A percentile compares a stretch with the other conserved stretches of the same genome.
These are phyloP conservation scores for Macroglossus sobrinus DNA, from an alignment of 2,113 vertebrate genomes.

Conservation along the genomic window DNA sequence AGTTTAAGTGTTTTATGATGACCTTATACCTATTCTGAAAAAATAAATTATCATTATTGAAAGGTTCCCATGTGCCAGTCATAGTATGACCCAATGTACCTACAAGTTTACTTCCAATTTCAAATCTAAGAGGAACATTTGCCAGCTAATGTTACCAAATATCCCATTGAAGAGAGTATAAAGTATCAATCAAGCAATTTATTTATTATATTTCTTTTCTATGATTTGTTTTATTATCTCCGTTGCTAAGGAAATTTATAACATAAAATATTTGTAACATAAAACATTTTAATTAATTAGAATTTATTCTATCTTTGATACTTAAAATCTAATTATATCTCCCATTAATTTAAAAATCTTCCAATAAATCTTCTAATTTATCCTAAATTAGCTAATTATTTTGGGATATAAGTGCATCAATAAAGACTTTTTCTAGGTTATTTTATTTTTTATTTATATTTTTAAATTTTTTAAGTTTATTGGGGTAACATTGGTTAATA, in stretches of 20 bases:
- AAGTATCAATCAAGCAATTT: neutral
- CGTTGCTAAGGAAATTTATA: slow-evolving; percentile 16
- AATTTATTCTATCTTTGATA: neutral
- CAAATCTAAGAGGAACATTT: neutral
- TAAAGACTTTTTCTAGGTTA: neutral
- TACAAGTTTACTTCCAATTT: neutral
- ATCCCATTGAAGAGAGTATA: neutral
- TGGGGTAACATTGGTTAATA: too few relatives aligned
- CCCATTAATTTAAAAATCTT: neutral
- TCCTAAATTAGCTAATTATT: neutral
- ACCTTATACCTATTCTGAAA: neutral
- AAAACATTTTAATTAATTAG: neutral
- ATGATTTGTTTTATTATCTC: neutral
- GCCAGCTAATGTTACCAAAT: neutral
- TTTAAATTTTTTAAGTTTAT: too few relatives aligned
- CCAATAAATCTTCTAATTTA: neutral
- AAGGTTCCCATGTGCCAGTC: neutral
- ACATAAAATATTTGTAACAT: neutral
- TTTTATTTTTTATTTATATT: too few relatives aligned
- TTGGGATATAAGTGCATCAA: neutral
- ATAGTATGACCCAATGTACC: neutral
- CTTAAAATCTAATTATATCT: slow-evolving; percentile 23
- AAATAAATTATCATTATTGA: neutral
- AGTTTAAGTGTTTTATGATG: neutral
- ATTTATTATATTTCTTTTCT: neutral